These are phyloP conservation scores for Caligus rogercresseyi DNA, from an alignment of 1,140 invertebrate species.

Conservation along the genomic window DNA sequence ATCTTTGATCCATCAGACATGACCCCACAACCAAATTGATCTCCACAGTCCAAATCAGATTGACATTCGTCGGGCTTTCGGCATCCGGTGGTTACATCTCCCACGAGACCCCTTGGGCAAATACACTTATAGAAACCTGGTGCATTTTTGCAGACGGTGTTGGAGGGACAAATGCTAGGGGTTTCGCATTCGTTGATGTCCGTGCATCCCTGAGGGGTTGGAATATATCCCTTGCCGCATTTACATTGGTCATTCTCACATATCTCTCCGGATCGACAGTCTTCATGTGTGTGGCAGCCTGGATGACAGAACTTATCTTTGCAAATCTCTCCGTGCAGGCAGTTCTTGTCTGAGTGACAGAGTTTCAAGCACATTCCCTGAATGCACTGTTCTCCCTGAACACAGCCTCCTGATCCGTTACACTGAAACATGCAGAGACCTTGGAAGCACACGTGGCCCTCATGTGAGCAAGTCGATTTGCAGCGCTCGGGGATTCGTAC, in stretches of 20 bases:
- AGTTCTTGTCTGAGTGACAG: constrained; percentile 72
- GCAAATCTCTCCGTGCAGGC: constrained; percentile 68
- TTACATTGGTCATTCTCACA: constrained; percentile 58
- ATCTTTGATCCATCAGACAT: constrained; percentile 26
- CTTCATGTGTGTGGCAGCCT: constrained; percentile 59
- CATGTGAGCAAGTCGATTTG: constrained; percentile 41
- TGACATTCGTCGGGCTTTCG: constrained; percentile 21
- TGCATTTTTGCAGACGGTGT: constrained; percentile 55
- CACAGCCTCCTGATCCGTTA: constrained; percentile 46
- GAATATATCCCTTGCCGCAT: constrained; percentile 28
- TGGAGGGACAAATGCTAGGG: constrained; percentile 50
- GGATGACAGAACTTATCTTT: constrained; percentile 57
- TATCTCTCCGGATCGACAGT: constrained; percentile 57
- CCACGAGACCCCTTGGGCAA: constrained; percentile 32
- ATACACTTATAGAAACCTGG: constrained; percentile 57
- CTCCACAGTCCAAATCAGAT: constrained; percentile 16
- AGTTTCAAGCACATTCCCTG: constrained; percentile 59
- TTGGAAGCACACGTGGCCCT: constrained; percentile 49
- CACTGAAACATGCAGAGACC: constrained; percentile 56
- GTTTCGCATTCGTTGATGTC: constrained; percentile 32
- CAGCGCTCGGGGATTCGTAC: constrained; percentile 50
- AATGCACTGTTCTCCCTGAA: constrained; percentile 57
- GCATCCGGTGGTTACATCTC: constrained; percentile 25
- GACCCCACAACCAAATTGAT: not conserved
- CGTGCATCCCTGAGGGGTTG: constrained; percentile 49